phyloP scores from a whole-genome alignment of 2,113 vertebrate species.

The Leptocoma aspasia region DNA sequence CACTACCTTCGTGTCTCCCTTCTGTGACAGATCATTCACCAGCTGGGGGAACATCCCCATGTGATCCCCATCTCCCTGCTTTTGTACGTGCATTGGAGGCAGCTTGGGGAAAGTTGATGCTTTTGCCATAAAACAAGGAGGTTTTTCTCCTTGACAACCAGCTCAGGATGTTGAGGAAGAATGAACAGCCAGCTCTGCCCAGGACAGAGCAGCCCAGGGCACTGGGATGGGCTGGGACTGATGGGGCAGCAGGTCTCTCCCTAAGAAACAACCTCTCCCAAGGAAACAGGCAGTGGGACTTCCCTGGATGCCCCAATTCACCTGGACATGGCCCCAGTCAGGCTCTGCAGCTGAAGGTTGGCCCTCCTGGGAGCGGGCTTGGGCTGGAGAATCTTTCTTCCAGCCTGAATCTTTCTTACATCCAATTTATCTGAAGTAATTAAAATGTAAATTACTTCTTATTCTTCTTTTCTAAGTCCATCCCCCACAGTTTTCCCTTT shows the following conservation, averaged over 20 bases:
- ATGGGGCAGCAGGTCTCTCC: neutral
- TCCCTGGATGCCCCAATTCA: rapidly evolving
- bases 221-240: neutral
- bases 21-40: rapidly evolving
- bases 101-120: neutral
- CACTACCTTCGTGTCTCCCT: neutral
- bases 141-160: neutral
- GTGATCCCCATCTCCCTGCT: neutral
- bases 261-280: neutral
- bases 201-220: neutral
- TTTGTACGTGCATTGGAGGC: rapidly evolving
- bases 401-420: neutral
- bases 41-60: rapidly evolving
- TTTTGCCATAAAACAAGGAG: neutral
- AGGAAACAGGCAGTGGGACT: neutral
- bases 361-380: rapidly evolving
- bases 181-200: neutral
- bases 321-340: rapidly evolving
- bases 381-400: neutral
- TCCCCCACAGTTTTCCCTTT: neutral
- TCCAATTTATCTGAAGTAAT: neutral
- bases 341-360: neutral
- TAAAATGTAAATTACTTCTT: neutral
- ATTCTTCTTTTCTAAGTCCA: neutral
- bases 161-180: neutral